Evolutionary conservation across 2,113 vertebrate genomes (phyloP).

Genomic region (Caracal caracal): DNA sequence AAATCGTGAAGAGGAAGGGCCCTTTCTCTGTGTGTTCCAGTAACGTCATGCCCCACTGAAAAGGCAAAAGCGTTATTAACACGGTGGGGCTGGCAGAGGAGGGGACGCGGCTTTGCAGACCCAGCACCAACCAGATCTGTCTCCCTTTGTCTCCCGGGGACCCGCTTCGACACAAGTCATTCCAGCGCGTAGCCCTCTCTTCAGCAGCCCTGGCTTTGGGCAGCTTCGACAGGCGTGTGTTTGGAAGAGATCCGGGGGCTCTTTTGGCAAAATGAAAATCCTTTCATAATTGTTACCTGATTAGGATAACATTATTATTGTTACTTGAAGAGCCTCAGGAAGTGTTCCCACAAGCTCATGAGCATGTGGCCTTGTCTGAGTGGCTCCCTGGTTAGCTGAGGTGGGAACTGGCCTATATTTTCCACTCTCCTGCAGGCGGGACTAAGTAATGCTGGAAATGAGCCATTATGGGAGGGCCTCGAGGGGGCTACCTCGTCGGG

Average conservation of each 20-base stretch:
- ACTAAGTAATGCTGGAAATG: background rate
- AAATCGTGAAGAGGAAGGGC: slow-evolving; percentile 62
- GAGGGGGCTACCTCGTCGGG: rapidly evolving
- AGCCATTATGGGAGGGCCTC: rapidly evolving
- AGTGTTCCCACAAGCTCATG: background rate
- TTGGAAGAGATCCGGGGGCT: background rate
- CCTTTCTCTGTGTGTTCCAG: slow-evolving; percentile 38
- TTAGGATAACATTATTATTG: background rate
- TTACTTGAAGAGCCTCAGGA: background rate
- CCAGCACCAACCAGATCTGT: background rate
- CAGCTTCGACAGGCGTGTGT: background rate
- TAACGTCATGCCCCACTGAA: background rate
- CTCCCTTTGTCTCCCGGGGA: background rate
- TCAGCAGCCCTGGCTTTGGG: background rate
- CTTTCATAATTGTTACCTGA: too few species aligned
- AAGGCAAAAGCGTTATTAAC: background rate
- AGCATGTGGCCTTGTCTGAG: rapidly evolving
- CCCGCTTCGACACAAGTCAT: background rate
- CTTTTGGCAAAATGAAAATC: rapidly evolving
- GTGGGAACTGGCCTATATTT: rapidly evolving
- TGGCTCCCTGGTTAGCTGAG: background rate
- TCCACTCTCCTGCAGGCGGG: rapidly evolving
- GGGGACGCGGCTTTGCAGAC: background rate
- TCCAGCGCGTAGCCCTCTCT: rapidly evolving
- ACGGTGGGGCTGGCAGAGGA: rapidly evolving